Conservation (phyloP, 2,113 vertebrate species). For the Eupsittula cactorum region DNA sequence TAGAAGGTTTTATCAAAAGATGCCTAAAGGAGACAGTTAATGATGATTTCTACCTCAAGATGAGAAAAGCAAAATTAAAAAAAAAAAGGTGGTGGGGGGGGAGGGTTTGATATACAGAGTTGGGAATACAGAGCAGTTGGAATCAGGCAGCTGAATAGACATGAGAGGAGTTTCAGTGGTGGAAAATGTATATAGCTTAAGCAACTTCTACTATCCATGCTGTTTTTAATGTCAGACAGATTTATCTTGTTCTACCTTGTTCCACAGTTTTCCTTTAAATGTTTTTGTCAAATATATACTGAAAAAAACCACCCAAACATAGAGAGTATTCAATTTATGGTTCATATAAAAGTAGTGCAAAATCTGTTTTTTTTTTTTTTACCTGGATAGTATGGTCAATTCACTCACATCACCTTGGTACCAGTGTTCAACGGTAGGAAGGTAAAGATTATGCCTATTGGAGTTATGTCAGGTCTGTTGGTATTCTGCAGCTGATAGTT, state of each 20-base stretch:
- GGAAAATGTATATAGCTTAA: not conserved
- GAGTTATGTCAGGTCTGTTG: not conserved
- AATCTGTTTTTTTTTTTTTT: not conserved
- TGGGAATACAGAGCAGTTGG: not conserved
- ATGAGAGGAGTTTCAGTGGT: not conserved
- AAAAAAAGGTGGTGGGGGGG: not conserved
- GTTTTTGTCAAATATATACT: not conserved
- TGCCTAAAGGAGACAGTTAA: not conserved
- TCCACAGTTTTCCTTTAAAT: not conserved
- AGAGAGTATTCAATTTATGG: not conserved
- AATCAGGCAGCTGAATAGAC: not conserved
- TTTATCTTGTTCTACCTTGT: not conserved
- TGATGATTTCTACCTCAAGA: not conserved
- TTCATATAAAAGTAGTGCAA: not conserved
- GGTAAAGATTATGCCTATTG: not conserved
- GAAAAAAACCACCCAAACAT: fast-evolving
- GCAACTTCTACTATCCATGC: not conserved
- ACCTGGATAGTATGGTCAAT: not conserved
- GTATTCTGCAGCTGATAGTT: not conserved
- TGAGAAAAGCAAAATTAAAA: not conserved
- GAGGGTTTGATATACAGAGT: not conserved
- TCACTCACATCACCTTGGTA: not conserved
- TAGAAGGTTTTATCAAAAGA: not conserved
- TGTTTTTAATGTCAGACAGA: not conserved
- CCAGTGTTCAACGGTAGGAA: not conserved